phyloP scores from a whole-genome alignment of 1,140 invertebrate genomes.

The Drosophila jambulina region DNA sequence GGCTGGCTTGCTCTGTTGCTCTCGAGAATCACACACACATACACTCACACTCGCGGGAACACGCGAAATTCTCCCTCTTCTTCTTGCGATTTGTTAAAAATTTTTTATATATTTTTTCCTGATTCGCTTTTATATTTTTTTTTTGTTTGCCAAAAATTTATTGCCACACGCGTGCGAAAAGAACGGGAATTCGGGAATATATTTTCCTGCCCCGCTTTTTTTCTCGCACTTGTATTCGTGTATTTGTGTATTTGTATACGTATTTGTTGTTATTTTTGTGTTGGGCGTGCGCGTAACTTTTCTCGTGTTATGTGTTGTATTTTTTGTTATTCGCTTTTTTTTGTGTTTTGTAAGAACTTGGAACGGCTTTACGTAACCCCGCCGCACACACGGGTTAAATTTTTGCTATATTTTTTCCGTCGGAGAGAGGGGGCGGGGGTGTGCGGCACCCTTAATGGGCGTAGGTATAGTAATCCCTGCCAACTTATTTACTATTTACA shows the following conservation, averaged over 20 bases:
- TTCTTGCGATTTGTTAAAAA: conserved; percentile 43
- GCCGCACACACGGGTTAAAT: conserved; percentile 63
- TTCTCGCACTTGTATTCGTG: conserved; percentile 15
- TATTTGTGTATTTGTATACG: conserved; percentile 30
- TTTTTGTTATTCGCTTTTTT: conserved; percentile 42
- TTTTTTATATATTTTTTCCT: conserved; percentile 31
- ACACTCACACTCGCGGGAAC: not conserved
- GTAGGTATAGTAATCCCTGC: conserved; percentile 12
- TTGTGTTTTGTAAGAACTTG: conserved; percentile 78
- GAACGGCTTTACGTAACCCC: conserved; percentile 77
- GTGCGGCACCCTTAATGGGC: conserved; percentile 32
- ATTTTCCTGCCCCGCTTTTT: conserved; percentile 40
- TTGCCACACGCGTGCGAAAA: conserved; percentile 74
- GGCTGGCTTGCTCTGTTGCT: conserved; percentile 35
- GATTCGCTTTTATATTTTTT: conserved; percentile 8
- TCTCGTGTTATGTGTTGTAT: conserved; percentile 50
- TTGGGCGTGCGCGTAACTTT: conserved; percentile 68
- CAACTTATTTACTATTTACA: conserved; percentile 36
- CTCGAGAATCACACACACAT: conserved; percentile 37
- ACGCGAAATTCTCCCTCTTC: conserved; percentile 22
- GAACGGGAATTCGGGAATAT: conserved; percentile 57
- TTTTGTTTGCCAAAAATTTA: conserved; percentile 67
- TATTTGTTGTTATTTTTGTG: conserved; percentile 47
- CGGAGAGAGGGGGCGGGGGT: conserved; percentile 3
- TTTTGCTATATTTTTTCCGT: conserved; percentile 37